Evolutionary conservation across 1,140 invertebrate genomes (phyloP).

Genomic region (Drosophila watanabei): DNA sequence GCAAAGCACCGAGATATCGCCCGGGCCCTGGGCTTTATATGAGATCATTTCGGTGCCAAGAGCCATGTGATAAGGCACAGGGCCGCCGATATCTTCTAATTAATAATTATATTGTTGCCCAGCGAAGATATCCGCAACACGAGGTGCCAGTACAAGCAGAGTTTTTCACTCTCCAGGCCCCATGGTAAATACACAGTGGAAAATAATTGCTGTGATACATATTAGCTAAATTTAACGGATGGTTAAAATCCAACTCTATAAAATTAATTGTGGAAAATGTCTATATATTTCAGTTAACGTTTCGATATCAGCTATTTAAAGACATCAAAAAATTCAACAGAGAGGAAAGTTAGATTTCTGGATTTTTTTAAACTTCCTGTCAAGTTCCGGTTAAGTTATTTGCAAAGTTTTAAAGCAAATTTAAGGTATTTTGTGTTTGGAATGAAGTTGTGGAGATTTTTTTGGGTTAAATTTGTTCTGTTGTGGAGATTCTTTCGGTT

Average conservation of each 20-base stretch:
- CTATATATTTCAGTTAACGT: background rate
- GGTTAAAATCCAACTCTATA: background rate
- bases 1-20: conserved; percentile 8
- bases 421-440: background rate
- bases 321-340: background rate
- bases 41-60: conserved; percentile 9
- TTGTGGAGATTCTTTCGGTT: no score
- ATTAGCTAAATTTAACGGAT: background rate
- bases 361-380: background rate
- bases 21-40: conserved; percentile 14
- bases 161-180: background rate
- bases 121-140: conserved; percentile 14
- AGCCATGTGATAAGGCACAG: conserved; percentile 34
- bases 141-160: background rate
- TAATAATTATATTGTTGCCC: conserved; percentile 42
- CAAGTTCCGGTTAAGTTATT: background rate
- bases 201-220: background rate
- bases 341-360: no score
- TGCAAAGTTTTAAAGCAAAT: background rate
- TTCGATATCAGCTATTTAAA: background rate
- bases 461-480: no score
- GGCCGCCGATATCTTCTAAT: conserved; percentile 30
- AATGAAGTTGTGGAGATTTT: no score
- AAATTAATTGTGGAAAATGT: background rate
- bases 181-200: background rate